These are phyloP conservation scores for Spinus pinus DNA, from an alignment of 2,797 vertebrate species.

Conservation along the genomic window DNA sequence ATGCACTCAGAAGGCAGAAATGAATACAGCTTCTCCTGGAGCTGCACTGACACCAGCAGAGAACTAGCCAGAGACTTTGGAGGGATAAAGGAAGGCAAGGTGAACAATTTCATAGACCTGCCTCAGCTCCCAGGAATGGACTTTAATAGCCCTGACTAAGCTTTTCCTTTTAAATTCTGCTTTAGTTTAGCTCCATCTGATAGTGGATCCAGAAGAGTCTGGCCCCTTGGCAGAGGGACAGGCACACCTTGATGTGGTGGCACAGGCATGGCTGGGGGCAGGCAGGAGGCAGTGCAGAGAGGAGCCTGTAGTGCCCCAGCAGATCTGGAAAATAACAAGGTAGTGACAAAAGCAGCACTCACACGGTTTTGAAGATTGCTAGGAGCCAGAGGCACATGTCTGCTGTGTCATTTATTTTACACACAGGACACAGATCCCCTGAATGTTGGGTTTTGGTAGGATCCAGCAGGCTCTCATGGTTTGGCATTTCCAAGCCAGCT, in stretches of 20 bases:
- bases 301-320: background rate
- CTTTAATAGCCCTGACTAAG: background rate
- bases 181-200: background rate
- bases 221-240: background rate
- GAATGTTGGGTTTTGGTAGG: background rate
- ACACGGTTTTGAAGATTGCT: background rate
- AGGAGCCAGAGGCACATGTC: background rate
- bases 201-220: background rate
- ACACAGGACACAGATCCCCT: background rate
- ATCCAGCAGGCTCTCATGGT: background rate
- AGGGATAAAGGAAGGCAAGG: background rate
- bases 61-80: background rate
- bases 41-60: background rate
- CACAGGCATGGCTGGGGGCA: background rate
- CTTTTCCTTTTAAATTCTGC: background rate
- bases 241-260: background rate
- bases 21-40: background rate
- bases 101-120: background rate
- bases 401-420: background rate
- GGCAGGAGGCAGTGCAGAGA: background rate
- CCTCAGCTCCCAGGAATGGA: background rate
- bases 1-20: background rate
- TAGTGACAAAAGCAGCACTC: background rate
- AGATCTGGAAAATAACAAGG: background rate
- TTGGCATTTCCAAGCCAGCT: background rate